Evolutionary conservation across 2,797 vertebrate genomes (phyloP).

Genomic region (Pteronotus mesoamericanus): DNA sequence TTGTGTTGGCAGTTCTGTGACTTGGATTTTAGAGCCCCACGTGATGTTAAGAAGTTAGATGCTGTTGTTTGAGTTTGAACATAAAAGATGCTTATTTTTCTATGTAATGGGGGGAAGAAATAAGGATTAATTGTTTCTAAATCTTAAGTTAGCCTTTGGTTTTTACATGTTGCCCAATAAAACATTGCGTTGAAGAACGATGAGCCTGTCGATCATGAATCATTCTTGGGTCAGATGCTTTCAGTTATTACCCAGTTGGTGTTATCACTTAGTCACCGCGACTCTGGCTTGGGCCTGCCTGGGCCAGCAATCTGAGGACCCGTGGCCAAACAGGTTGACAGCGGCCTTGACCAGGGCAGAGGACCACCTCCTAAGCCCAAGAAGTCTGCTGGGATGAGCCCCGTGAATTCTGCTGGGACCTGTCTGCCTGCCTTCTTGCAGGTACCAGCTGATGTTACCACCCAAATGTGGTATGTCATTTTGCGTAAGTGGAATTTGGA

Average conservation of each 20-base stretch:
- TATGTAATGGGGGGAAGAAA: neutral
- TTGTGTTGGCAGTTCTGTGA: neutral
- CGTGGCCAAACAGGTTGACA: neutral
- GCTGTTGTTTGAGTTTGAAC: neutral
- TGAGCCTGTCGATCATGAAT: no score
- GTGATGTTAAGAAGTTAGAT: neutral
- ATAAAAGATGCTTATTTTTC: neutral
- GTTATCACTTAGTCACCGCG: neutral
- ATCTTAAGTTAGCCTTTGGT: neutral
- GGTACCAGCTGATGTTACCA: rapidly evolving
- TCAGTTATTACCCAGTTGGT: neutral
- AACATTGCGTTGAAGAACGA: neutral
- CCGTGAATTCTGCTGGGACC: neutral
- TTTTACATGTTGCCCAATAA: no score
- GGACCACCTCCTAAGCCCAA: neutral
- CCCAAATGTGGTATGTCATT: rapidly evolving
- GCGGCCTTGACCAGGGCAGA: neutral
- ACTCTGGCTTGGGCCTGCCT: neutral
- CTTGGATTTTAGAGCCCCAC: neutral
- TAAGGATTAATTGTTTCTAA: no score
- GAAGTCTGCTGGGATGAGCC: neutral
- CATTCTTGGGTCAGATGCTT: neutral
- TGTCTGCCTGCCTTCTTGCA: neutral
- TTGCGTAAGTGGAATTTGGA: neutral
- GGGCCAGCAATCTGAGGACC: no score